Conservation (phyloP, 2,113 vertebrate species). For the Onychostruthus taczanowskii region DNA sequence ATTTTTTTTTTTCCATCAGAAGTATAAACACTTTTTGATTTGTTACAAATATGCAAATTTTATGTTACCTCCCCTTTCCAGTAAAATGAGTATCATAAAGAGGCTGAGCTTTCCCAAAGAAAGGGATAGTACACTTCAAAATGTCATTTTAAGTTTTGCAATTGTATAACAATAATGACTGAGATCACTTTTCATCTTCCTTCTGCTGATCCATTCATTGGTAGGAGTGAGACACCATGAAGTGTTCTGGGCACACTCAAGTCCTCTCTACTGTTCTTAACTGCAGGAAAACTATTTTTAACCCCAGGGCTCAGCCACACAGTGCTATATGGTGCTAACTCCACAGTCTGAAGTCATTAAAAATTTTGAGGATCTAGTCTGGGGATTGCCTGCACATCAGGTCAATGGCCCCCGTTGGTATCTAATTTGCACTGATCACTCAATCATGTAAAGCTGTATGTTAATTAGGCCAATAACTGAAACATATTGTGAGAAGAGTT, state of each 20-base stretch:
- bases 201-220: not conserved
- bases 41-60: not conserved
- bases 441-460: not conserved
- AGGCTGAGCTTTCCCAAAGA: not conserved
- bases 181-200: not conserved
- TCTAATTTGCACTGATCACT: not conserved
- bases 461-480: conserved; percentile 7
- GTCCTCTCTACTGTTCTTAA: not conserved
- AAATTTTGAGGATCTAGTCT: not conserved
- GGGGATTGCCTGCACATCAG: not conserved
- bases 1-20: not conserved
- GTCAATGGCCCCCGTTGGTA: not conserved
- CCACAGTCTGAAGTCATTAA: not conserved
- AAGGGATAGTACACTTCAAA: not conserved
- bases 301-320: not conserved
- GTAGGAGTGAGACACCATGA: not conserved
- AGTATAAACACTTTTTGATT: not conserved
- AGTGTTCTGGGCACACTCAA: not conserved
- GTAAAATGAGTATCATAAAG: not conserved
- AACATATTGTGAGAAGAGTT: not conserved
- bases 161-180: not conserved
- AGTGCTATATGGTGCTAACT: not conserved
- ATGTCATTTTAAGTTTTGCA: conserved; percentile 5
- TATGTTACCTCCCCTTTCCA: not conserved
- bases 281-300: not conserved